phyloP scores from a whole-genome alignment of 2,888 invertebrate genomes.

The Callinectes sapidus region DNA sequence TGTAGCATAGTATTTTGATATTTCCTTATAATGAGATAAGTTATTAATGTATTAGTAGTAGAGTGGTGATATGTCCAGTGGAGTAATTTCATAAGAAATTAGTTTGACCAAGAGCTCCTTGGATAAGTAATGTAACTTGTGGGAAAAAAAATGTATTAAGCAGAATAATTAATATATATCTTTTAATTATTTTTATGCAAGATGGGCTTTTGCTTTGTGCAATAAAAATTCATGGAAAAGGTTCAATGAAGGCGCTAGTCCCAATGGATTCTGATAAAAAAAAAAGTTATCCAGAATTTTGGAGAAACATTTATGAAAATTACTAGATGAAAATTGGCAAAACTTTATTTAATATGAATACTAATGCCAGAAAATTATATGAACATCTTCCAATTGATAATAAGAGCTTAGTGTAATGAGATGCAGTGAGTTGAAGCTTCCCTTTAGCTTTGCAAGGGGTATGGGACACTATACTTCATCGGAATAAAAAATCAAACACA shows the following conservation, averaged over 20 bases:
- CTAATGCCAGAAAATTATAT: background rate
- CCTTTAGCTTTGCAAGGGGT: background rate
- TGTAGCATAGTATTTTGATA: background rate
- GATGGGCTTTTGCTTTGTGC: no score
- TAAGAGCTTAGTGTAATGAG: background rate
- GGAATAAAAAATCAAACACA: background rate
- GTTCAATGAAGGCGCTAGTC: no score
- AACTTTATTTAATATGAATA: background rate
- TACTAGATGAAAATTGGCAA: background rate
- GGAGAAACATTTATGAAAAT: no score
- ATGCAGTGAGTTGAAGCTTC: background rate
- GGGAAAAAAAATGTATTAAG: background rate
- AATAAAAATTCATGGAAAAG: no score
- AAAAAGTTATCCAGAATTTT: no score
- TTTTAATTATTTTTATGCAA: no score
- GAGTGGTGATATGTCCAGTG: background rate
- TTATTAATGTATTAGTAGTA: background rate
- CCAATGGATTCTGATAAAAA: no score
- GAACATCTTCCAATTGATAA: background rate
- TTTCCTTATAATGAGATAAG: background rate
- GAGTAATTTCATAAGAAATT: background rate
- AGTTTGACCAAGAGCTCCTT: background rate
- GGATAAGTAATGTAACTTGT: background rate
- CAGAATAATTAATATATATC: no score
- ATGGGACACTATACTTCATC: background rate